phyloP scores from a whole-genome alignment of 2,113 vertebrate genomes.

The Zosterops lateralis region DNA sequence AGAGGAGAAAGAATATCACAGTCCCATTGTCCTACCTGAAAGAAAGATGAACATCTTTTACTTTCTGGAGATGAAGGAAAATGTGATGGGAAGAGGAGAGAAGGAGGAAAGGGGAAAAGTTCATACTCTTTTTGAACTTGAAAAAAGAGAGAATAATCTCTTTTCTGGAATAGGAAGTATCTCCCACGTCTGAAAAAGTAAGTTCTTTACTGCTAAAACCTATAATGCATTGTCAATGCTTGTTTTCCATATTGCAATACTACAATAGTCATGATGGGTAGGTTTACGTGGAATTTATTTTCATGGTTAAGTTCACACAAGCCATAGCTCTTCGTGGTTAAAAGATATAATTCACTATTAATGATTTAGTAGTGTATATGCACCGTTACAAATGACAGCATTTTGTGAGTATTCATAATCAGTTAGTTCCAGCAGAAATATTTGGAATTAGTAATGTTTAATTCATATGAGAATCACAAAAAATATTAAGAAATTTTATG shows the following conservation, averaged over 20 bases:
- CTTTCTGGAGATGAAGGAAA: neutral
- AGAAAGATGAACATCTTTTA: neutral
- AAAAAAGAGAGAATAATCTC: neutral
- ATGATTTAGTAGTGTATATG: neutral
- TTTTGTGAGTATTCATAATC: neutral
- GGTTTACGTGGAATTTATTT: neutral
- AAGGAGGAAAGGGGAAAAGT: neutral
- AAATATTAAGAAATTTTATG: neutral
- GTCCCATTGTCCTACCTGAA: neutral
- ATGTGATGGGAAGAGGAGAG: neutral
- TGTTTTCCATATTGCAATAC: neutral
- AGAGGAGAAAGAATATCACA: neutral
- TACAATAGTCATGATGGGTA: neutral
- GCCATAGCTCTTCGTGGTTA: neutral
- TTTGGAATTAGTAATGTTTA: neutral
- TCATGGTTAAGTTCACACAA: neutral
- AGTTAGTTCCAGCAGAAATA: neutral
- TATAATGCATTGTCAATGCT: neutral
- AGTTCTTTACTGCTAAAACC: neutral
- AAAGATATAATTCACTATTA: neutral
- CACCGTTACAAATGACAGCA: neutral
- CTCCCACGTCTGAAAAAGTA: neutral
- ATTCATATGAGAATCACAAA: neutral
- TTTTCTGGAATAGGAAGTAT: neutral
- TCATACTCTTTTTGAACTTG: neutral